These are phyloP conservation scores for Tragelaphus buxtoni DNA, from an alignment of 2,113 vertebrate species.

Conservation along the genomic window DNA sequence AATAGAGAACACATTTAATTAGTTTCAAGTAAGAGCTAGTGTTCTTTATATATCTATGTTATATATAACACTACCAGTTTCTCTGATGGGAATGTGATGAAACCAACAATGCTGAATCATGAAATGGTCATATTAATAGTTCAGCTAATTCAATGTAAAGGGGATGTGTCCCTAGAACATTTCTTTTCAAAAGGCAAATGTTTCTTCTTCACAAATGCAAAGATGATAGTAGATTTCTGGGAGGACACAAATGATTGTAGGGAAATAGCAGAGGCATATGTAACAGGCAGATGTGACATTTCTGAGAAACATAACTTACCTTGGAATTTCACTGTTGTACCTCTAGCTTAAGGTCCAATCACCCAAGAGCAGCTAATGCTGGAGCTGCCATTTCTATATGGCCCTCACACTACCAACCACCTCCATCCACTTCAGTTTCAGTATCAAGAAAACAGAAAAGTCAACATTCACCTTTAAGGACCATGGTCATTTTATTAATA, in stretches of 20 bases:
- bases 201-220: not conserved
- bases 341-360: not conserved
- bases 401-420: not conserved
- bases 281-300: not conserved
- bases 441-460: not conserved
- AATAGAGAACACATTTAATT: not conserved
- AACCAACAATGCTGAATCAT: not conserved
- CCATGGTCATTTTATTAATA: not conserved
- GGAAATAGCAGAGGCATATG: not conserved
- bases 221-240: not conserved
- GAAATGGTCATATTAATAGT: not conserved
- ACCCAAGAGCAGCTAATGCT: not conserved
- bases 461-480: not conserved
- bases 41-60: not conserved
- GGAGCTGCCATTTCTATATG: not conserved
- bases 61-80: not conserved
- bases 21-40: not conserved
- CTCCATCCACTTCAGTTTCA: not conserved
- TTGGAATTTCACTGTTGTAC: not conserved
- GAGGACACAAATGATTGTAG: not conserved
- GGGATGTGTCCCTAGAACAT: fast-evolving
- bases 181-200: not conserved
- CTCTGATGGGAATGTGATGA: not conserved
- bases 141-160: not conserved
- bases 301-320: not conserved